A percentile compares a stretch with the other conserved stretches of the same genome.
phyloP scores from a whole-genome alignment of 2,113 vertebrate species.

The Accipiter virgatus region DNA sequence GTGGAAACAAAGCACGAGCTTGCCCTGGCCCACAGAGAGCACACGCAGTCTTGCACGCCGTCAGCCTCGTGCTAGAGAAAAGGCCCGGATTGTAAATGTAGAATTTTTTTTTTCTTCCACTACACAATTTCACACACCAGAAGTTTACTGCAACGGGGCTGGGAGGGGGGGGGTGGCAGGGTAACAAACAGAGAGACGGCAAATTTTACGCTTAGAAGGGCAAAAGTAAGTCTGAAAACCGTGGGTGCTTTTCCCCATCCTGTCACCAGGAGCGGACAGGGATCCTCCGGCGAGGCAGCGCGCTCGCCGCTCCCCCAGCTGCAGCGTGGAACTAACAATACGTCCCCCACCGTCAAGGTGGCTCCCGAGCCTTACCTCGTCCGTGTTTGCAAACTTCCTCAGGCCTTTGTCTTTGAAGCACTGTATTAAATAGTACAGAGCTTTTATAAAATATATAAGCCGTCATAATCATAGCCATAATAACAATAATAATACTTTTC shows the following conservation, averaged over 20 bases:
- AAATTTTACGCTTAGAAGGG: background rate
- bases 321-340: fast-evolving
- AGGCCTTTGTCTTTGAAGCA: conserved; percentile 32
- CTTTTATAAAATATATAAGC: conserved; percentile 6
- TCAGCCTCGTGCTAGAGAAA: fast-evolving
- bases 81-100: fast-evolving
- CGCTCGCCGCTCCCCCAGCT: background rate
- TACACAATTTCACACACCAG: background rate
- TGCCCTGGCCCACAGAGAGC: background rate
- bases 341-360: background rate
- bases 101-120: background rate
- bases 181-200: background rate
- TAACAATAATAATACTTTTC: conserved; percentile 29
- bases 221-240: background rate
- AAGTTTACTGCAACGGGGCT: background rate
- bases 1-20: background rate
- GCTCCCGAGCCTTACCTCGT: background rate
- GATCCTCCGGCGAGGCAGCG: background rate
- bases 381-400: conserved; percentile 10
- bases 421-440: background rate
- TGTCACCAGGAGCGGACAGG: background rate
- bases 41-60: fast-evolving
- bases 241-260: background rate
- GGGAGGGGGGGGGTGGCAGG: no score
- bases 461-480: background rate